Evolutionary conservation across 2,888 invertebrate species (phyloP).

Genomic region (Drosophila hawaiiensis): DNA sequence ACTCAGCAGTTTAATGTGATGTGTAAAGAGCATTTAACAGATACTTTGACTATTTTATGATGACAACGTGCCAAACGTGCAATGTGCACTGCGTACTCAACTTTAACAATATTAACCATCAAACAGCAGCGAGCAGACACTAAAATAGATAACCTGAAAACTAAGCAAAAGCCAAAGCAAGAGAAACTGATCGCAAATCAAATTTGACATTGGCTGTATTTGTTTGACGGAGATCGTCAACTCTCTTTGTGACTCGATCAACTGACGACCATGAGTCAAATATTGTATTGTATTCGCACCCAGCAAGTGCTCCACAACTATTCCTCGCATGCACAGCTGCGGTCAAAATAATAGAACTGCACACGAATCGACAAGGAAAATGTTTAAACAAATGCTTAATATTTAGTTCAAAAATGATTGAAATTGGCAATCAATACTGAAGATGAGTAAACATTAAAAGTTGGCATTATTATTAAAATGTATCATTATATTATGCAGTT

Average conservation of each 20-base stretch:
- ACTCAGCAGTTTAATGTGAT: constrained; percentile 47
- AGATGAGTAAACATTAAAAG: not conserved
- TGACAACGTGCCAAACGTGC: constrained; percentile 65
- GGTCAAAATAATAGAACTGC: not conserved
- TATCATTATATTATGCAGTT: not conserved
- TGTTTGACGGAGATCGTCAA: not conserved
- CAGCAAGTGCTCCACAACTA: not conserved
- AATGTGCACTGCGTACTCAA: constrained; percentile 18
- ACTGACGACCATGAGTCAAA: constrained; percentile 34
- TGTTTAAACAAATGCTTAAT: not conserved
- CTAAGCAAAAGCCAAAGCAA: not conserved
- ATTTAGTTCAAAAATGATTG: not conserved
- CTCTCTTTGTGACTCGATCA: constrained; percentile 8
- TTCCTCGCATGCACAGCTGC: not conserved
- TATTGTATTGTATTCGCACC: constrained; percentile 25
- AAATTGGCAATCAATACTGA: not conserved
- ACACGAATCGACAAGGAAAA: not conserved
- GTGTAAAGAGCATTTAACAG: constrained; percentile 65
- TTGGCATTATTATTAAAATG: not conserved
- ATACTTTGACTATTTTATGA: constrained; percentile 74
- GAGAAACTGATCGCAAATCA: not conserved
- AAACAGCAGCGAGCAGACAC: constrained; percentile 2
- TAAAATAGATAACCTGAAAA: constrained; percentile 6
- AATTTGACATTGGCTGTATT: not conserved
- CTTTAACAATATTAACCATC: not conserved